Evolutionary conservation across 2,888 invertebrate genomes (phyloP).

Genomic region (Lepidonotus clava): DNA sequence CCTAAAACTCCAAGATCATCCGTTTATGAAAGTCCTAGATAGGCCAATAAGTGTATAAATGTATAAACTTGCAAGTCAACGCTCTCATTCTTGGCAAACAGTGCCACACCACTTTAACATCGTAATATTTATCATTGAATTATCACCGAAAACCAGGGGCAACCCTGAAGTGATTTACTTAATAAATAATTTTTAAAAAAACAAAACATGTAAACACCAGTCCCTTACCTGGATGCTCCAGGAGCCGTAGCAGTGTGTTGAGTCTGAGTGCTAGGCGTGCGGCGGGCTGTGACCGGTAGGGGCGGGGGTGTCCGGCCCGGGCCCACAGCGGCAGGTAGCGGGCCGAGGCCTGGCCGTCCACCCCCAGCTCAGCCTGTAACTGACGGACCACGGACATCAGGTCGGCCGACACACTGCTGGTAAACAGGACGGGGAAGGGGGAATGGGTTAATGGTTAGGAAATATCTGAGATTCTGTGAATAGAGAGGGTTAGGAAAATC

Average conservation of each 20-base stretch:
- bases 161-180: too few species aligned
- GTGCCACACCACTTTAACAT: too few species aligned
- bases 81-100: too few species aligned
- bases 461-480: neutral
- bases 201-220: too few species aligned
- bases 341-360: slow-evolving; percentile 66
- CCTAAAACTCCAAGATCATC: too few species aligned
- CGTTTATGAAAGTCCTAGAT: too few species aligned
- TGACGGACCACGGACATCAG: slow-evolving; percentile 61
- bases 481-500: too few species aligned
- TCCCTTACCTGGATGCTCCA: neutral
- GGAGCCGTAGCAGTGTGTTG: neutral
- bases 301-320: slow-evolving; percentile 70
- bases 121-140: too few species aligned
- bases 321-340: slow-evolving; percentile 68
- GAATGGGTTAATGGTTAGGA: neutral
- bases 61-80: too few species aligned
- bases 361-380: slow-evolving; percentile 66
- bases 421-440: neutral
- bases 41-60: too few species aligned
- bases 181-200: too few species aligned
- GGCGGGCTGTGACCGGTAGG: slow-evolving; percentile 65
- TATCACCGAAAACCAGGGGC: too few species aligned
- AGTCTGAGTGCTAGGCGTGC: slow-evolving; percentile 61
- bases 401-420: neutral